Base-by-base conservation (phyloP, 1,140 invertebrate species). In the Cylas formicarius region DNA sequence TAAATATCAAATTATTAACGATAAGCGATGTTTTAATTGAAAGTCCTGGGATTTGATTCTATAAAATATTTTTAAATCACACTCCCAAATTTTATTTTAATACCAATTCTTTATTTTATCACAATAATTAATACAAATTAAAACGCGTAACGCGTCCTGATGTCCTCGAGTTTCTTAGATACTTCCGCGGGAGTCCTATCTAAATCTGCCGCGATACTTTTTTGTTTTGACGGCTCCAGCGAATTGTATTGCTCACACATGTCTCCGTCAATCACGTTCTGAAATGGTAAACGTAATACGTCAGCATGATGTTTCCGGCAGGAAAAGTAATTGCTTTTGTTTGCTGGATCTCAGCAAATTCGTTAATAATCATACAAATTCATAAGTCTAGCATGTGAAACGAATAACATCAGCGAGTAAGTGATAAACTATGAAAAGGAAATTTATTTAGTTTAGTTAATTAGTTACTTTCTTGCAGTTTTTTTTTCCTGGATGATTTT, bases 231-330 rank as follows among this genome's bases (percentile, higher is more conserved):
- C 0, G 83, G 75, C 55, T 99, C 96, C 47, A 99, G 78, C 0
- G 93, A 95, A 62, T 95, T 96, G 65, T 93, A 99, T 69, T 98
- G 94, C 69, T 99, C 97, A 67, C 97, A 99, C 3, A 99, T 71
- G 69, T 99, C 97, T 4, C 97, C 97, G 69, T 99, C 97, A 49
- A 99, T 88, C 0, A 99, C 92, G 73, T 94, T 96, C 80, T 92
- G 66, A 44, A 73, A 72, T 57, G 18, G n/a, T n/a, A n/a, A n/a
- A n/a, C n/a, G n/a, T 35, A 37, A 27, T 35, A 14, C 13, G 16
- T 18, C 14, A n/a, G 8, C n/a, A 21, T 6, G 5, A 36, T 8
- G 7, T 3, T 4, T 23, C 8, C 8, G 11, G 10, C 9, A 19
- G 14, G 11, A 39, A 8, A 47, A 24, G 16, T 17, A 16, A 19